A percentile compares a stretch with the other conserved stretches of the same genome.
phyloP scores from a whole-genome alignment of 2,797 vertebrate species.

The Siniperca scherzeri region DNA sequence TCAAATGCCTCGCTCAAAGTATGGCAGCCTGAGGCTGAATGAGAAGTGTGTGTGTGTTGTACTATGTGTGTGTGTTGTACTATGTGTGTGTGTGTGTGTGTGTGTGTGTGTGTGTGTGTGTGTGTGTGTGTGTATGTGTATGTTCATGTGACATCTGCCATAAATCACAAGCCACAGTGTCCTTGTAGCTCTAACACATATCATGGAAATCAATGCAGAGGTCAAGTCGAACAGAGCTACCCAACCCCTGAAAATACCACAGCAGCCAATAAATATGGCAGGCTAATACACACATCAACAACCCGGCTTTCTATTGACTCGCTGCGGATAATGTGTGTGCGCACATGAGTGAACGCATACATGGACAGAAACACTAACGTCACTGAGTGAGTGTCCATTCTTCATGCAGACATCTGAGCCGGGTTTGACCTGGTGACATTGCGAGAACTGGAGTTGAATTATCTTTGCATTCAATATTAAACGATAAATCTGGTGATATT shows the following conservation, averaged over 20 bases:
- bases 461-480: background rate
- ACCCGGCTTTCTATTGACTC: conserved; percentile 64
- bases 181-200: conserved; percentile 81
- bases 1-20: conserved; percentile 44
- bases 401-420: conserved; percentile 10
- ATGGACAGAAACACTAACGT: conserved; percentile 53
- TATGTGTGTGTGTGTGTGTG: conserved; percentile 35
- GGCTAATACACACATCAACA: conserved; percentile 74
- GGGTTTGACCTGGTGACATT: conserved; percentile 50
- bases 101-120: conserved; percentile 29
- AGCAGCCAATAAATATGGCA: conserved; percentile 78
- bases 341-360: conserved; percentile 27
- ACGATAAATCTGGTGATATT: conserved; percentile 3
- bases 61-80: conserved; percentile 19
- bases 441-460: conserved; percentile 33
- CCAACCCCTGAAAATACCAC: conserved; percentile 73
- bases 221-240: conserved; percentile 78
- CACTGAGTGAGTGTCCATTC: conserved; percentile 34
- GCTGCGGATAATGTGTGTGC: conserved; percentile 34
- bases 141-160: conserved; percentile 75
- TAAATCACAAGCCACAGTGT: conserved; percentile 78
- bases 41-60: conserved; percentile 29
- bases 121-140: conserved; percentile 43
- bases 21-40: conserved; percentile 40
- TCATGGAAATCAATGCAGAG: conserved; percentile 83